These are phyloP conservation scores for Anastrepha ludens DNA, from an alignment of 1,140 invertebrate species.

Conservation along the genomic window DNA sequence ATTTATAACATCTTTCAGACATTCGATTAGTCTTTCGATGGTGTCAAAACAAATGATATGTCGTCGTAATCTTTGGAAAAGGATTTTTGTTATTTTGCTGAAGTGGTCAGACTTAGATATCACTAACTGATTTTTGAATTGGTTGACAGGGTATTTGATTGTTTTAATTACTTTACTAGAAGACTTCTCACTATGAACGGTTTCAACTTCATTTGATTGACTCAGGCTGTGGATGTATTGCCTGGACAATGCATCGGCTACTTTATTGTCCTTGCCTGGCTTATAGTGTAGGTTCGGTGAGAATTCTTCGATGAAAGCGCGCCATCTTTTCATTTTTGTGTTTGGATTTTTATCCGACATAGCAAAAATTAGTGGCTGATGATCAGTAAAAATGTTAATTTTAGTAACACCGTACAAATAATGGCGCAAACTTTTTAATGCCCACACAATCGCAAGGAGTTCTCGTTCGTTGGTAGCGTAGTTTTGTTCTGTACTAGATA, in stretches of 20 bases:
- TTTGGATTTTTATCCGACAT: no score
- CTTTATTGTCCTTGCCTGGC: conserved; percentile 57
- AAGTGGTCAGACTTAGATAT: no score
- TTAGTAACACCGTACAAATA: conserved; percentile 69
- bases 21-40: no score
- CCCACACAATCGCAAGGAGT: conserved; percentile 55
- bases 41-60: no score
- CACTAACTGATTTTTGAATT: no score
- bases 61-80: background rate
- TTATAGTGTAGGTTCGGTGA: no score
- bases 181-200: background rate
- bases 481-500: conserved; percentile 38
- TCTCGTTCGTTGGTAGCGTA: conserved; percentile 56
- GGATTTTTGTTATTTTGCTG: background rate
- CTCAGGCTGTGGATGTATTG: conserved; percentile 34
- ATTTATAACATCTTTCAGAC: no score
- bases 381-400: conserved; percentile 61
- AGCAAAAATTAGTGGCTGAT: conserved; percentile 24
- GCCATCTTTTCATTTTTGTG: conserved; percentile 49
- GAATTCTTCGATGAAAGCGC: background rate
- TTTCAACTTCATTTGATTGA: no score
- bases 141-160: no score
- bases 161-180: conserved; percentile 23
- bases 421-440: conserved; percentile 60
- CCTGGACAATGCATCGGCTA: conserved; percentile 61